Conservation (phyloP, 2,888 invertebrate species). For the Dynastes hyllus region DNA sequence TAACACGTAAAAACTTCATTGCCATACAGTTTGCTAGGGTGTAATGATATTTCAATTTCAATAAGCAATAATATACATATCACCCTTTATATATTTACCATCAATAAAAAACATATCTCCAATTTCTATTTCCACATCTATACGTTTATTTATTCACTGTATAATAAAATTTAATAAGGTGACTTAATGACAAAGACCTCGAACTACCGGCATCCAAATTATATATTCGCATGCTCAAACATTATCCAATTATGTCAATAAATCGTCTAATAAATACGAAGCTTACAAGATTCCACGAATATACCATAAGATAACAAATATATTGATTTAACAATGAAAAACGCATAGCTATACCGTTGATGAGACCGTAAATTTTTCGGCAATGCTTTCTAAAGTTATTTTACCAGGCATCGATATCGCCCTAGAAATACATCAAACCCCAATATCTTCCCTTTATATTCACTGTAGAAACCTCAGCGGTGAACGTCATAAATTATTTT, state of each 20-base stretch:
- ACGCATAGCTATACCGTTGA: slow-evolving; percentile 9
- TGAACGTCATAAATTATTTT: slow-evolving; percentile 23
- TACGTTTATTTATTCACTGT: background rate
- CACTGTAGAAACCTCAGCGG: too few relatives aligned
- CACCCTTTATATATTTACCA: too few relatives aligned
- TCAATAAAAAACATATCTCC: too few relatives aligned
- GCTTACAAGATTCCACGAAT: background rate
- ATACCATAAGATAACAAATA: background rate
- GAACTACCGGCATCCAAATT: background rate
- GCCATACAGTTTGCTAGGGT: too few relatives aligned
- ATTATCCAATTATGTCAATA: background rate
- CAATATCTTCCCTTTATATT: too few relatives aligned
- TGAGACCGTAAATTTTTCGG: background rate
- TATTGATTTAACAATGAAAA: slow-evolving; percentile 39
- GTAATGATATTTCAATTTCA: too few relatives aligned
- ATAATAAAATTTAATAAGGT: background rate
- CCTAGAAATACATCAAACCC: background rate
- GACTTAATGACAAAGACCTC: background rate
- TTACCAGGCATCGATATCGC: slow-evolving; percentile 34
- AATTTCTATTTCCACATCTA: too few relatives aligned
- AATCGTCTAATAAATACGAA: background rate
- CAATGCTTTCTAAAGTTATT: slow-evolving; percentile 16
- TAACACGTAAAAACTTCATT: too few relatives aligned
- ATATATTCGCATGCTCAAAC: background rate
- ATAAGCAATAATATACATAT: too few relatives aligned